phyloP scores from a whole-genome alignment of 1,140 invertebrate species.

The Leptinotarsa defecta region DNA sequence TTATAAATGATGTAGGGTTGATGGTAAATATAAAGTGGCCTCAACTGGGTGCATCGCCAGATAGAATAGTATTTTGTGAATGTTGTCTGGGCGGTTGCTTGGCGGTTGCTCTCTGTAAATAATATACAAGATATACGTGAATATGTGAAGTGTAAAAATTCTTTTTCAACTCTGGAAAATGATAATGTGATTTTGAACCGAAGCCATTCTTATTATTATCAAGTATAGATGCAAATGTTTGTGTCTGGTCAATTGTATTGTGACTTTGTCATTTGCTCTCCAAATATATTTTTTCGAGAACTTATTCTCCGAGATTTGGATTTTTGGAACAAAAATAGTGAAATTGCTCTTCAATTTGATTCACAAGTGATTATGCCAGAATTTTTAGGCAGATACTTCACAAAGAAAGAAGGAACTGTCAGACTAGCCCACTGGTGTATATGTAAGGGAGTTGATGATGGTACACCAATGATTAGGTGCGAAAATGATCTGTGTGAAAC shows the following conservation, averaged over 20 bases:
- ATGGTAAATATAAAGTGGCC: background rate
- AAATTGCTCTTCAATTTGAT: slow-evolving; percentile 14
- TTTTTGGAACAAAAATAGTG: slow-evolving; percentile 17
- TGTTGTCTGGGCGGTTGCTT: slow-evolving; percentile 4
- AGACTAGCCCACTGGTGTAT: slow-evolving; percentile 17
- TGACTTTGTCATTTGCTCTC: slow-evolving; percentile 15
- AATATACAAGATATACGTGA: background rate
- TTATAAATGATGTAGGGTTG: background rate
- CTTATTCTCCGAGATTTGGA: slow-evolving; percentile 3
- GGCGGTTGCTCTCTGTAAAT: background rate
- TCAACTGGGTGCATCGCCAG: background rate
- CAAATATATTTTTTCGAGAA: slow-evolving; percentile 12
- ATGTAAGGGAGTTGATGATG: slow-evolving; percentile 26
- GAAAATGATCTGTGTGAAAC: slow-evolving; percentile 3
- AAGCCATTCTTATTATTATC: slow-evolving; percentile 4
- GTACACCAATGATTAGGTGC: slow-evolving; percentile 18
- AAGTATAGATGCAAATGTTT: slow-evolving; percentile 12
- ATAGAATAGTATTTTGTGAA: slow-evolving; percentile 11
- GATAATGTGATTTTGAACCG: background rate
- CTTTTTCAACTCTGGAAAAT: background rate
- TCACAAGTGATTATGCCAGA: slow-evolving; percentile 13
- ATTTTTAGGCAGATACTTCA: slow-evolving; percentile 23
- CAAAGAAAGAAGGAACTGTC: background rate
- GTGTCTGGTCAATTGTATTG: background rate
- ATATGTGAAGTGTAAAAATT: background rate